Evolutionary conservation across 2,113 vertebrate genomes (phyloP).

Genomic region (Cyanoderma ruficeps): DNA sequence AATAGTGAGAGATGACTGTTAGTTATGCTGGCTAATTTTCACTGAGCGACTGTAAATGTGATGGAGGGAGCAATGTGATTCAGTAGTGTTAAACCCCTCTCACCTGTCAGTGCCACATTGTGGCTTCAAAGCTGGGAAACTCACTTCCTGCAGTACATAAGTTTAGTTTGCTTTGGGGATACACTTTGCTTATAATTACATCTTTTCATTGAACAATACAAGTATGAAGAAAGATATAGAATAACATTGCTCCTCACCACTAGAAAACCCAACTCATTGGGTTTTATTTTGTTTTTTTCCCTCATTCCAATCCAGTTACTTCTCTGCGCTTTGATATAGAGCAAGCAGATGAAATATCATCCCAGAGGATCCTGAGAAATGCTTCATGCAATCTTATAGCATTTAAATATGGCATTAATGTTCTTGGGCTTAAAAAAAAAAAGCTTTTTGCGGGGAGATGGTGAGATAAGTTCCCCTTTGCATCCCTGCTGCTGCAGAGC

Average conservation of each 20-base stretch:
- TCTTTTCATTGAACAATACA: not conserved
- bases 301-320: not conserved
- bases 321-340: not conserved
- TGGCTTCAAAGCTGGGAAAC: not conserved
- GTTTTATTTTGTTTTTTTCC: not conserved
- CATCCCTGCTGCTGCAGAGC: not conserved
- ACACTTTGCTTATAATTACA: not conserved
- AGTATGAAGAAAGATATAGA: not conserved
- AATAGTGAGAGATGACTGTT: not conserved
- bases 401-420: not conserved
- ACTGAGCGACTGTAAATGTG: not conserved
- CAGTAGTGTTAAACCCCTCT: not conserved
- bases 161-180: not conserved
- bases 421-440: not conserved
- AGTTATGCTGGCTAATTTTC: not conserved
- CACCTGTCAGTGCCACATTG: not conserved
- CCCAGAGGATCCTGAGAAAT: not conserved
- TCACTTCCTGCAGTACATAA: not conserved
- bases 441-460: accelerated
- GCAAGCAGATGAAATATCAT: not conserved
- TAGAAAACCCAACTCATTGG: not conserved
- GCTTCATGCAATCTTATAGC: not conserved
- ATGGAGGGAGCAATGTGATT: not conserved
- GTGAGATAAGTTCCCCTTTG: not conserved
- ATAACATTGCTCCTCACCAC: not conserved